These are phyloP conservation scores for Megastigmus dorsalis DNA, from an alignment of 2,888 invertebrate species.

Conservation along the genomic window DNA sequence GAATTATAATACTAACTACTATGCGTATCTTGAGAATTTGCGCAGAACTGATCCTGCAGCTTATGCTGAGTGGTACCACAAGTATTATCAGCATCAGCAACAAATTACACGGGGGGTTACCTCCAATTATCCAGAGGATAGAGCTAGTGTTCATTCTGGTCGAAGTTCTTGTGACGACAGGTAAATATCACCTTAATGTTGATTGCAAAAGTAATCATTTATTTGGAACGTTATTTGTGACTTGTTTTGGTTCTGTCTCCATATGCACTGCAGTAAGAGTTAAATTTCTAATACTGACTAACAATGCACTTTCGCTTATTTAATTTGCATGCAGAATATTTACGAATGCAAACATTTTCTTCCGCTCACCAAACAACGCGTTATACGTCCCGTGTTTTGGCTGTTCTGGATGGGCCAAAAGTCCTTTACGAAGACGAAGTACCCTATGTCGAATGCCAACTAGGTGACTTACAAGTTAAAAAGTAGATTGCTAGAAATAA, in stretches of 20 bases:
- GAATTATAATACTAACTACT: constrained; percentile 74
- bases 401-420: constrained; percentile 64
- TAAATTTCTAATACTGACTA: constrained; percentile 17
- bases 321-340: constrained; percentile 67
- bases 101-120: constrained; percentile 64
- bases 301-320: constrained; percentile 62
- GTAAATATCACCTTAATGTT: too few relatives aligned
- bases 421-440: constrained; percentile 63
- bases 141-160: constrained; percentile 88
- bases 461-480: constrained; percentile 65
- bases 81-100: constrained; percentile 77
- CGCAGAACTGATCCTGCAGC: constrained; percentile 86
- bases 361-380: constrained; percentile 69
- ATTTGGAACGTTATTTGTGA: not conserved
- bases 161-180: constrained; percentile 87
- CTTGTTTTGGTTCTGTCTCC: not conserved
- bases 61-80: constrained; percentile 86
- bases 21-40: constrained; percentile 86
- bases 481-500: constrained; percentile 44
- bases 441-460: constrained; percentile 63
- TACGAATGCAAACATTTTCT: constrained; percentile 68
- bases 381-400: constrained; percentile 69
- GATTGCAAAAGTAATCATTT: not conserved
- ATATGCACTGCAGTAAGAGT: constrained; percentile 4
- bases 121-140: constrained; percentile 78